These are phyloP conservation scores for Myrmecobius fasciatus DNA, from an alignment of 2,113 vertebrate genomes.

Conservation along the genomic window DNA sequence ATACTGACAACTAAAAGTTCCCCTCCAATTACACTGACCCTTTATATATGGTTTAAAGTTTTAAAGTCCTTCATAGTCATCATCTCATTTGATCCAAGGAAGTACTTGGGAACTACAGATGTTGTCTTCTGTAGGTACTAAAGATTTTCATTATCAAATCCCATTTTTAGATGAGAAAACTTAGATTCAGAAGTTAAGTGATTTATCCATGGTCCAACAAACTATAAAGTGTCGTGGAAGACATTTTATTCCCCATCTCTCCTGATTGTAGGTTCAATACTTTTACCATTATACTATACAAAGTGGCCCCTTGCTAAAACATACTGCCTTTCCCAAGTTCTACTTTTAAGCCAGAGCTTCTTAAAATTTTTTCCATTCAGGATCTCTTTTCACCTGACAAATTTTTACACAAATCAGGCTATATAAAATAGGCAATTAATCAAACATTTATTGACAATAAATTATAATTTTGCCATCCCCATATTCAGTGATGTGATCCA, in stretches of 20 bases:
- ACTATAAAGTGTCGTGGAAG: neutral
- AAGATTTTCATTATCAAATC: neutral
- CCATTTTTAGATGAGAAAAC: conserved; percentile 18
- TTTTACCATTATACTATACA: neutral
- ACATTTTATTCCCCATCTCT: neutral
- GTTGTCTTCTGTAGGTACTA: neutral
- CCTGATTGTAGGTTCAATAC: conserved; percentile 18
- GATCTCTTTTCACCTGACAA: too few relatives aligned
- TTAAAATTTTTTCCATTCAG: too few relatives aligned
- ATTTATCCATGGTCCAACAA: neutral
- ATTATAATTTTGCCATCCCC: too few relatives aligned
- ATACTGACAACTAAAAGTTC: neutral
- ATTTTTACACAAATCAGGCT: too few relatives aligned
- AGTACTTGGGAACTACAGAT: neutral
- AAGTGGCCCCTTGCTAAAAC: neutral
- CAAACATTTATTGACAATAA: too few relatives aligned
- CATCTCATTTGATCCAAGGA: neutral
- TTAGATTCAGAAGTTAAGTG: neutral
- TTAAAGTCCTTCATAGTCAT: neutral
- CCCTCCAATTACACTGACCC: neutral
- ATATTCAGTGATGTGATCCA: too few relatives aligned
- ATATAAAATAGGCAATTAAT: too few relatives aligned
- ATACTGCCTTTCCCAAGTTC: neutral
- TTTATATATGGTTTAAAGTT: neutral
- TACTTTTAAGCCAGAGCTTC: neutral